Conservation (phyloP, 2,797 vertebrate species). For the Yasuhikotakia modesta region DNA sequence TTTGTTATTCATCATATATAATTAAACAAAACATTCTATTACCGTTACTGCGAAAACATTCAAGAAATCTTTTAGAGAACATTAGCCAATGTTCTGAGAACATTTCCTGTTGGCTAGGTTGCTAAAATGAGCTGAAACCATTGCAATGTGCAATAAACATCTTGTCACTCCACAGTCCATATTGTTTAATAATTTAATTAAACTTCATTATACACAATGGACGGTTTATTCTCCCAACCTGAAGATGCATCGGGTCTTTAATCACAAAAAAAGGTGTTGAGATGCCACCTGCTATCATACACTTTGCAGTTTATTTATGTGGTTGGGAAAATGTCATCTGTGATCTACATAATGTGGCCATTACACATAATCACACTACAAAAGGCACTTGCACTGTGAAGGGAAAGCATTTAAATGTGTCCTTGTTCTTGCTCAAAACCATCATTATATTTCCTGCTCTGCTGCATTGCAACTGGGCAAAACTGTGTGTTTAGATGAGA, state of each 20-base stretch:
- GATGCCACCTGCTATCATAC: neutral
- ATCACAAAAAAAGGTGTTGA: neutral
- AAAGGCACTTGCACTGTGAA: slow-evolving; percentile 2
- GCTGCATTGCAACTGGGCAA: neutral
- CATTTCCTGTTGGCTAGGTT: too few species aligned
- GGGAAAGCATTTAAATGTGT: neutral
- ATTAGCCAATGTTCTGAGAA: too few species aligned
- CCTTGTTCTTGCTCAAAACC: neutral
- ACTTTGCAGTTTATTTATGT: slow-evolving; percentile 7
- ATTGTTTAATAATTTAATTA: neutral
- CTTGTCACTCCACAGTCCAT: neutral
- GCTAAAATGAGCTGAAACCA: neutral
- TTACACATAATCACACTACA: neutral
- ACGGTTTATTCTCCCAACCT: neutral
- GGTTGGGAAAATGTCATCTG: slow-evolving; percentile 7
- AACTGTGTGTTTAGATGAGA: neutral
- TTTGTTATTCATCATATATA: too few species aligned
- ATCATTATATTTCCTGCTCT: neutral
- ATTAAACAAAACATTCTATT: too few species aligned
- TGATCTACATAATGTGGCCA: slow-evolving; percentile 9
- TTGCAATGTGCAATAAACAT: neutral
- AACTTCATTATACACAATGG: neutral
- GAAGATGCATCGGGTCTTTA: neutral
- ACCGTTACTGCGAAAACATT: too few species aligned
- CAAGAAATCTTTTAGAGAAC: too few species aligned